These are phyloP conservation scores for Thomomys bottae DNA, from an alignment of 2,113 vertebrate species.

Conservation along the genomic window DNA sequence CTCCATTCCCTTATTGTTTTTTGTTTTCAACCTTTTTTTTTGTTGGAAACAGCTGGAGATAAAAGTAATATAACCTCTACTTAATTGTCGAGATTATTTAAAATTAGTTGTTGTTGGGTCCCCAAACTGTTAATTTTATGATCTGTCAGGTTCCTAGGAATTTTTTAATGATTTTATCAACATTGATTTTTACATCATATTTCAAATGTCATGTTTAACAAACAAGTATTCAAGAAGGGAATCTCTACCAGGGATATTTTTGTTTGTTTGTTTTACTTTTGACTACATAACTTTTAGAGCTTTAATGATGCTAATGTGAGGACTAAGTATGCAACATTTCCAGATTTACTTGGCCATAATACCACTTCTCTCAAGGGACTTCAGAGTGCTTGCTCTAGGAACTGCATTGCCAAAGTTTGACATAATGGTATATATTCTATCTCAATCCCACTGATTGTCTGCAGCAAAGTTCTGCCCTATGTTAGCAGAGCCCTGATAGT, in stretches of 20 bases:
- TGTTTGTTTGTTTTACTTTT: neutral
- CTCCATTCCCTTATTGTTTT: neutral
- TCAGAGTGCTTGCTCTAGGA: neutral
- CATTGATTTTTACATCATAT: no score
- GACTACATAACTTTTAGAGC: neutral
- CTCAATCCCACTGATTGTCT: neutral
- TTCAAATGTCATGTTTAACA: no score
- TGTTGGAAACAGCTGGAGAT: neutral
- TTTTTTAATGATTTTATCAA: neutral
- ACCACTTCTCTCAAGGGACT: neutral
- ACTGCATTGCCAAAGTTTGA: neutral
- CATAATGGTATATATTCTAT: neutral
- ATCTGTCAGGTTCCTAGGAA: neutral
- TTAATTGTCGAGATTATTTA: neutral
- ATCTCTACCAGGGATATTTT: no score
- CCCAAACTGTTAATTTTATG: neutral
- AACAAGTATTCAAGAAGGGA: no score
- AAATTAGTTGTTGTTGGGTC: neutral
- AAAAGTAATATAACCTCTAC: neutral
- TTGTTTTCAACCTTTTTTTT: slow-evolving; percentile 1
- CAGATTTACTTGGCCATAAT: neutral
- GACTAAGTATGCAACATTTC: neutral
- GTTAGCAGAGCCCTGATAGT: neutral
- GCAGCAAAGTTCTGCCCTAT: neutral
- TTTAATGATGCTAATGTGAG: neutral